Evolutionary conservation across 2,888 invertebrate species (phyloP), one percentile per base, ranked within the genome.

Genomic region (Amiota minor): DNA sequence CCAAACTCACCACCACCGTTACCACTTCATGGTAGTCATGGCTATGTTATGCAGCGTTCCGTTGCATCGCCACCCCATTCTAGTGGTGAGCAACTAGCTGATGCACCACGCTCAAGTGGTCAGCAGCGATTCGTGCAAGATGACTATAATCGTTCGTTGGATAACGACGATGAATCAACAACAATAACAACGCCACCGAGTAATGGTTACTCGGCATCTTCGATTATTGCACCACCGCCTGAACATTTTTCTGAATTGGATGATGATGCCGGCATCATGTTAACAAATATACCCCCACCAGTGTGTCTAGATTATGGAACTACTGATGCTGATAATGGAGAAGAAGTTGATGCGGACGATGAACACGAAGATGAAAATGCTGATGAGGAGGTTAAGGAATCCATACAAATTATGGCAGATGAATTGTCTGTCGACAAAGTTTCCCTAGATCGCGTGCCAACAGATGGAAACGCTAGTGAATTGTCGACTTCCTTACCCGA

Each of bases 171-270:
- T 74, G 89, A 89, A 76, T 89, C 89, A 1, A 89, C 89, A 3
- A 89, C 88, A 49, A 89, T 89, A 20, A 89, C 88, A 8, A 89
- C 89, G 2, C 89, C 89, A n/a, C 87, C 89, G 0, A 89, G 89
- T 74, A 89, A 89, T 74, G 89, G 89, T 1, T 89, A 86, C 65
- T 89, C 89, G 8, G 87, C 82, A 11, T 89, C 89, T n/a, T 86
- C 88, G 12, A 84, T 87, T 12, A 80, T 88, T 71, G 85, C 87
- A 2, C 89, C 88, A 35, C 86, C 87, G 4, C 84, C 87, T 1
- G 88, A 88, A 70, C 82, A 86, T 23, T 83, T 87, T 70, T 82
- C 74, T 0, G 86, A 86, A 49, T 77, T 87, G 61, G 88, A 87
- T 6, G 83, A 86, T 35, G 87, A 86, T 16, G 77, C 72, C 16